A percentile compares a stretch with the other conserved stretches of the same genome.
Evolutionary conservation across 2,797 vertebrate genomes (phyloP).

Genomic region (Sebastes melanostomus): DNA sequence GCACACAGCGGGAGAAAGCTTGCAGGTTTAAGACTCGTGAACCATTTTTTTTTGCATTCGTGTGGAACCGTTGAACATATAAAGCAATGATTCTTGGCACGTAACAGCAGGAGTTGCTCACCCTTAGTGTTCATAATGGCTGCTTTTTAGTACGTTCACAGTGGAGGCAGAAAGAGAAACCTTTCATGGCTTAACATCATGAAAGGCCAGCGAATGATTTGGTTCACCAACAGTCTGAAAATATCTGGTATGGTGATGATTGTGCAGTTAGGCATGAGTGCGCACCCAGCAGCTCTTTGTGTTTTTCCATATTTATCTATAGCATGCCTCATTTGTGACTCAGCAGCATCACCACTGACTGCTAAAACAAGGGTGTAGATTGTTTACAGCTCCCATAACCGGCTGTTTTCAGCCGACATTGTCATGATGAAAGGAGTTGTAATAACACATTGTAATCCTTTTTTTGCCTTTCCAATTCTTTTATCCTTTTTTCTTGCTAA

Average conservation of each 20-base stretch:
- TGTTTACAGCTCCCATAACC: constrained; percentile 11
- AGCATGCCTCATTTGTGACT: constrained; percentile 34
- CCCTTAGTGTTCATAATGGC: not conserved
- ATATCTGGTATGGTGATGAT: constrained; percentile 26
- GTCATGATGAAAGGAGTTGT: constrained; percentile 25
- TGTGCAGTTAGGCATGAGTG: constrained; percentile 5
- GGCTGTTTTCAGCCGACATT: constrained; percentile 6
- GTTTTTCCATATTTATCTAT: constrained; percentile 30
- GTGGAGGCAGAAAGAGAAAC: not conserved
- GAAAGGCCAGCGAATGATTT: constrained; percentile 20
- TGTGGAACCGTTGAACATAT: not conserved
- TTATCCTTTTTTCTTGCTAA: not conserved
- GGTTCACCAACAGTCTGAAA: constrained; percentile 26
- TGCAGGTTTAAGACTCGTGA: constrained; percentile 10
- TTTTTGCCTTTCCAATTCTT: not conserved
- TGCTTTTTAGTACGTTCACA: constrained; percentile 6
- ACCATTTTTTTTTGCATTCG: not conserved
- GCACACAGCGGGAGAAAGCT: constrained; percentile 5
- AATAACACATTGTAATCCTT: not conserved
- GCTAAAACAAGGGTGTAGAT: constrained; percentile 26
- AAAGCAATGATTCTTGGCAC: constrained; percentile 5
- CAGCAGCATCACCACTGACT: constrained; percentile 24
- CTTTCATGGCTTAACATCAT: not conserved
- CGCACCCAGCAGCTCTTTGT: constrained; percentile 19
- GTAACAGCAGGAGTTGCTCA: not conserved